A percentile compares a stretch with the other conserved stretches of the same genome.
phyloP scores from a whole-genome alignment of 2,797 vertebrate species.

The Acridotheres tristis region DNA sequence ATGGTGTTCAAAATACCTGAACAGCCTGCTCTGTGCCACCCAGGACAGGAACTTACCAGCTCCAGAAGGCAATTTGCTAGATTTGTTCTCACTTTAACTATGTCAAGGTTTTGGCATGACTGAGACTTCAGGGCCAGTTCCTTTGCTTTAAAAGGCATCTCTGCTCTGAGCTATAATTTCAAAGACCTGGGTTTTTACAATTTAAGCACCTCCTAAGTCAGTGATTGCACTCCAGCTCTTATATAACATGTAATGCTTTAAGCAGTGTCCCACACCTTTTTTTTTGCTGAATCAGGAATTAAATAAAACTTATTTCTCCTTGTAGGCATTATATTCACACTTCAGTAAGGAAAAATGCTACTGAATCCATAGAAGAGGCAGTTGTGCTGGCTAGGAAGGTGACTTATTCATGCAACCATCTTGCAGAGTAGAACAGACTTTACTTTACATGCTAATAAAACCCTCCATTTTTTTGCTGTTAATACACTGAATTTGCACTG shows the following conservation, averaged over 20 bases:
- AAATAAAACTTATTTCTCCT: background rate
- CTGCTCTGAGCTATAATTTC: background rate
- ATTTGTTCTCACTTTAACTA: background rate
- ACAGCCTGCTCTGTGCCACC: background rate
- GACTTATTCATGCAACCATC: background rate
- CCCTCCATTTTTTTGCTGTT: background rate
- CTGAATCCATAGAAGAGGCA: background rate
- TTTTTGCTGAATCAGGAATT: background rate
- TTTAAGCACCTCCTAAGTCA: background rate
- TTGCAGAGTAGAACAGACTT: background rate
- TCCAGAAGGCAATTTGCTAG: background rate
- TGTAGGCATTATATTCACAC: background rate
- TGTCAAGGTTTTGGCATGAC: background rate
- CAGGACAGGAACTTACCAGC: background rate
- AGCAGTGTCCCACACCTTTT: background rate
- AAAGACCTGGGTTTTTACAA: background rate
- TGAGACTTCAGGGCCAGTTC: background rate
- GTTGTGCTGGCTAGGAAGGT: background rate
- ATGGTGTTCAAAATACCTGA: background rate
- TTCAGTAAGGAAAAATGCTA: background rate
- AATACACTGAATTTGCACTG: background rate
- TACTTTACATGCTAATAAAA: background rate
- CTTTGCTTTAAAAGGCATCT: conserved; percentile 16
- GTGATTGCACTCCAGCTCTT: background rate
- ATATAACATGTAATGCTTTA: background rate